Percentiles rank a stretch among this genome's conserved stretches.
phyloP scores from a whole-genome alignment of 2,888 invertebrate species.

The Caenorhabditis virilis region DNA sequence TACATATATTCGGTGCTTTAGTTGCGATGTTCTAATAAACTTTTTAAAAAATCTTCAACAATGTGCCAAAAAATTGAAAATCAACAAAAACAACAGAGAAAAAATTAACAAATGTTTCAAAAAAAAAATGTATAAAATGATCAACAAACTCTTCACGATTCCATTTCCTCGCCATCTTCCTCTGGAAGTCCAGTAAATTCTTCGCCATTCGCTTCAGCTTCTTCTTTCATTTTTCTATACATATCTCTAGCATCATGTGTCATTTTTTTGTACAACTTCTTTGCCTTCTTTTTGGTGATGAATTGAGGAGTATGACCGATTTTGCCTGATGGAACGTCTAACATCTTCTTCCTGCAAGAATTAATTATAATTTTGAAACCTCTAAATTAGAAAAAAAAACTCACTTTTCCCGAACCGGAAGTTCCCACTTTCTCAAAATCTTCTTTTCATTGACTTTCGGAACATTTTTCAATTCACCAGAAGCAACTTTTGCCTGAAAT shows the following conservation, averaged over 20 bases:
- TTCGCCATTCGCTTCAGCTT: conserved; percentile 8
- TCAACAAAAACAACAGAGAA: not conserved
- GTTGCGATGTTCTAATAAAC: not conserved
- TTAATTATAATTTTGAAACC: too few relatives aligned
- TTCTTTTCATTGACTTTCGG: conserved; percentile 37
- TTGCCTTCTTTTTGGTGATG: conserved; percentile 36
- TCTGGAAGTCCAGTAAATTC: too few relatives aligned
- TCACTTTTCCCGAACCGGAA: conserved; percentile 30
- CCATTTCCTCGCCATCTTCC: conserved; percentile 35
- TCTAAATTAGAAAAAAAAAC: too few relatives aligned
- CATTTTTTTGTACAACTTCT: conserved; percentile 38
- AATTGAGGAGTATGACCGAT: conserved; percentile 26
- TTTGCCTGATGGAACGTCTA: conserved; percentile 33
- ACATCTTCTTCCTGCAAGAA: conserved; percentile 18
- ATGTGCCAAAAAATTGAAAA: not conserved
- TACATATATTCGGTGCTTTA: not conserved
- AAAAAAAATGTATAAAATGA: too few relatives aligned
- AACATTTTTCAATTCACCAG: conserved; percentile 34
- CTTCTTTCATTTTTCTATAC: conserved; percentile 20
- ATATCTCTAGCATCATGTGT: conserved; percentile 35
- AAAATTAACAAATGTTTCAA: not conserved
- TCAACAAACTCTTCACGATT: conserved; percentile 1
- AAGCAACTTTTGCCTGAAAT: conserved; percentile 20
- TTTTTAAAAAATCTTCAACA: not conserved
- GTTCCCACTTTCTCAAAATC: conserved; percentile 21